Evolutionary conservation across 2,113 vertebrate species (phyloP).

Genomic region (Takifugu bimaculatus): DNA sequence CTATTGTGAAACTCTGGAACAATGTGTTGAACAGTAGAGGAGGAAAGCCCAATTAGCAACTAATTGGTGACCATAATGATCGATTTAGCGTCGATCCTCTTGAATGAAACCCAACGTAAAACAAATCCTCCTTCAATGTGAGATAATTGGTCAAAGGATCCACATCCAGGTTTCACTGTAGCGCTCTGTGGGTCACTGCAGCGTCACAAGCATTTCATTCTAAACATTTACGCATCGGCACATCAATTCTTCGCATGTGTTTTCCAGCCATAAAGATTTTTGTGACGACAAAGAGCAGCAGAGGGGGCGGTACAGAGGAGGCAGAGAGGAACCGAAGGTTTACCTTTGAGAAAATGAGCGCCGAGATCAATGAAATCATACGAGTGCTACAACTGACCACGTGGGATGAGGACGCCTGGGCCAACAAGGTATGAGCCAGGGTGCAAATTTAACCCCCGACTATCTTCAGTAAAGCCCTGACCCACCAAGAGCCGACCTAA

Average conservation of each 20-base stretch:
- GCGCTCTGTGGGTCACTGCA: too few species aligned
- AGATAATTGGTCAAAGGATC: too few species aligned
- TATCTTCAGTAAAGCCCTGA: conserved; percentile 8
- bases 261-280: conserved; percentile 93
- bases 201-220: too few species aligned
- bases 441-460: background rate
- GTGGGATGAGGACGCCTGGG: conserved; percentile 98
- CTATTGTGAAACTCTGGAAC: too few species aligned
- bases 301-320: conserved; percentile 91
- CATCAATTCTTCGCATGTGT: background rate
- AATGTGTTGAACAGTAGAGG: too few species aligned
- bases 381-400: conserved; percentile 95
- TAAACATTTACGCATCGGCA: too few species aligned
- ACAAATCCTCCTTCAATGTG: too few species aligned
- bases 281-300: conserved; percentile 90
- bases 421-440: conserved; percentile 83
- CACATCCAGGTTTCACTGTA: too few species aligned
- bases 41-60: too few species aligned
- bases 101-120: too few species aligned
- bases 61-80: too few species aligned
- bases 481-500: background rate
- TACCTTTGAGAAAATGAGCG: conserved; percentile 96
- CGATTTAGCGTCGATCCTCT: too few species aligned
- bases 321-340: conserved; percentile 93
- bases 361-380: conserved; percentile 96